Percentiles rank a stretch among this genome's conserved stretches.
Conservation (phyloP, 2,797 vertebrate species). For the Sus cebifrons region DNA sequence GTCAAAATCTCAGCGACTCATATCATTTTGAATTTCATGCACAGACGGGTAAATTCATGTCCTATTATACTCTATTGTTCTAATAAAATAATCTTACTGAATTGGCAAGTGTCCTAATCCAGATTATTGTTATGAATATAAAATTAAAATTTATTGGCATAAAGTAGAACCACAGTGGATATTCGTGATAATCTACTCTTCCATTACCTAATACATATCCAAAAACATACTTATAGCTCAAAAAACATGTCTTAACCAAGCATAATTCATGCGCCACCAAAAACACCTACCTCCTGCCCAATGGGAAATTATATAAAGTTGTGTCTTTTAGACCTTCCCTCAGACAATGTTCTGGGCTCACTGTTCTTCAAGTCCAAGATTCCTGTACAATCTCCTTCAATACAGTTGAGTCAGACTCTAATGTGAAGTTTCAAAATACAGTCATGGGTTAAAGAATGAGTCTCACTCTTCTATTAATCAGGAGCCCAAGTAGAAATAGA, state of each 20-base stretch:
- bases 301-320: neutral
- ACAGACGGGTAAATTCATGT: neutral
- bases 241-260: neutral
- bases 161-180: constrained; percentile 8
- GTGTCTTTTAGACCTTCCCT: neutral
- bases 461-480: neutral
- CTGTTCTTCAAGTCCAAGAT: neutral
- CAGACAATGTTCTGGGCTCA: neutral
- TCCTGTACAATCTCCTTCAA: neutral
- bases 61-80: neutral
- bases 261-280: neutral
- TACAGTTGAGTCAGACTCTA: neutral
- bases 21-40: neutral
- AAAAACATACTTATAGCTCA: neutral
- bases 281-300: neutral
- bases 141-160: constrained; percentile 2
- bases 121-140: neutral
- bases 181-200: neutral
- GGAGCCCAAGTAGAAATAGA: neutral
- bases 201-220: neutral
- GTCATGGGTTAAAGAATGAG: neutral
- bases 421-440: neutral
- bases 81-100: neutral
- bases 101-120: neutral
- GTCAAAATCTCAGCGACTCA: neutral